Base-by-base conservation (phyloP, 2,888 invertebrate species). In the Dolomedes plantarius region DNA sequence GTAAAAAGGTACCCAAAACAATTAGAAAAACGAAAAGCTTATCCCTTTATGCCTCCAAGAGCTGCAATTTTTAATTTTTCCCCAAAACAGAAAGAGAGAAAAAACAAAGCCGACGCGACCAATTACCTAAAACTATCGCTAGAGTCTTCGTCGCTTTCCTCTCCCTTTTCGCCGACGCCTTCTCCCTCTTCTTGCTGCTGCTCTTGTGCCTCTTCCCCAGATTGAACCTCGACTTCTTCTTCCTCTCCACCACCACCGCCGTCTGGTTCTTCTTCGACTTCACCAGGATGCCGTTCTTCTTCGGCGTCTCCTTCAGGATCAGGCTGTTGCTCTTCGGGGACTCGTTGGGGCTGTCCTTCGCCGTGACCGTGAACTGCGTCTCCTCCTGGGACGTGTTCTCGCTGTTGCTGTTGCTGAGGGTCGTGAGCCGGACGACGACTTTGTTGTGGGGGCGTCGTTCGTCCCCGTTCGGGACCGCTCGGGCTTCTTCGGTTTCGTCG, bases 121-220 rank as follows among this genome's bases (percentile, higher is more conserved):
- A 39, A 67, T 41, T 65, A 85, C 83, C 83, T 98, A 82, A 98
- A 7, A 85, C 83, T 23, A 85, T 85, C 2, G 83, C 99, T 89
- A 99, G 92, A 9, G 99, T 99, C 93, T 99, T 99, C 9, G 99
- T 99, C 39, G 99, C 99, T 92, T 99, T 98, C 87, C 98, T 94
- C 91, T 99, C 99, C 90, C 96, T 97, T 91, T 96, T 96, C 2
- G 97, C 97, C 0, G 97, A 96, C 28, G 96, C 96, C 91, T 97
- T 97, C 91, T 97, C 97, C 72, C 97, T 93, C 92, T 98, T 98
- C 93, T 98, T 97, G 91, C 96, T 95, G 91, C 96, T 96, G 65
- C 97, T 97, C 92, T 97, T 98, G 93, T 97, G 96, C 80, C 96
- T 96, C 92, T 89, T 77, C 16, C 89, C 89, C 16, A 89, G 67